These are phyloP conservation scores for Dascyllus trimaculatus DNA, from an alignment of 2,113 vertebrate genomes.

Conservation along the genomic window DNA sequence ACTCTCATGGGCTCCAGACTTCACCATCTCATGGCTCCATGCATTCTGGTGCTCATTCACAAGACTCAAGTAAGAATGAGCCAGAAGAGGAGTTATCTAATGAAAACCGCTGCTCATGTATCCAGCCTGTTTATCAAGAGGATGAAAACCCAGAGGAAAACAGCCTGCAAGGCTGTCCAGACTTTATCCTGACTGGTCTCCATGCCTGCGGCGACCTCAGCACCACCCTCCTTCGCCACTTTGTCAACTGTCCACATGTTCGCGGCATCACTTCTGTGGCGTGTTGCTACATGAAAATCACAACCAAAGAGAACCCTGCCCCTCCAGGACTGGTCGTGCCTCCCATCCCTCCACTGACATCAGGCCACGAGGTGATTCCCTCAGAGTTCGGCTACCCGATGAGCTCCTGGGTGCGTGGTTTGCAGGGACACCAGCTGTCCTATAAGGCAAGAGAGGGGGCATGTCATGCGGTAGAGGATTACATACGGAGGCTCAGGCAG, in stretches of 20 bases:
- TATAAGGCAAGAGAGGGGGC: conserved; percentile 92
- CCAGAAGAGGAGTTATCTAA: not conserved
- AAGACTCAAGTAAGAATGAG: not conserved
- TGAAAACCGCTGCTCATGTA: not conserved
- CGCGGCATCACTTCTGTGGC: conserved; percentile 89
- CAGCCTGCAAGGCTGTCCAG: not conserved
- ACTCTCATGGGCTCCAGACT: not conserved
- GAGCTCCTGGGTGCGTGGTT: conserved; percentile 85
- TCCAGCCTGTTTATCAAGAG: not conserved
- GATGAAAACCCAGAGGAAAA: not conserved
- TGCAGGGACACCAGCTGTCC: conserved; percentile 87
- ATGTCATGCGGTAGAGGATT: conserved; percentile 93
- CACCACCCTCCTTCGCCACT: conserved; percentile 90
- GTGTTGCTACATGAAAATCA: conserved; percentile 97
- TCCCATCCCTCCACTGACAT: not conserved
- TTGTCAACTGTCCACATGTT: conserved; percentile 85
- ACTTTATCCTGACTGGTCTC: conserved; percentile 90
- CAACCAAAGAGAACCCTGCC: conserved; percentile 72
- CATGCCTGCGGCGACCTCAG: conserved; percentile 95
- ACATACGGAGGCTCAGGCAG: conserved; percentile 75
- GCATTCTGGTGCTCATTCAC: not conserved
- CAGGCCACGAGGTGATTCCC: fast-evolving
- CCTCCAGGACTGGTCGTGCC: conserved; percentile 64
- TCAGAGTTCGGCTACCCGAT: conserved; percentile 87
- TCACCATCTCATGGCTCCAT: not conserved